A percentile compares a stretch with the other conserved stretches of the same genome.
Evolutionary conservation across 2,888 invertebrate species (phyloP).

Genomic region (Xanthorhoe spadicearia): DNA sequence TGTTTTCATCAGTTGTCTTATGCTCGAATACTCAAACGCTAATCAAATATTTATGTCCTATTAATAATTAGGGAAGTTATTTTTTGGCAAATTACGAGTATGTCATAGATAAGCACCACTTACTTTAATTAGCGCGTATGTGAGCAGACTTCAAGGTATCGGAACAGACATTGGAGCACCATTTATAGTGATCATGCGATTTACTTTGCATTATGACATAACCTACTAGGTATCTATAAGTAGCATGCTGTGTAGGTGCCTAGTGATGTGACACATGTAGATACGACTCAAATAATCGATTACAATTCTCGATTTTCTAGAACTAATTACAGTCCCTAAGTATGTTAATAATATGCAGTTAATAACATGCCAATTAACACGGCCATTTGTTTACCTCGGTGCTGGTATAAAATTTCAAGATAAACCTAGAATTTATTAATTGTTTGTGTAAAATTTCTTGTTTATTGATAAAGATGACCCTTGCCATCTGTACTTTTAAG

Average conservation of each 20-base stretch:
- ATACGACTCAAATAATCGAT: conserved; percentile 22
- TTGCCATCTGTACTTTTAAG: conserved; percentile 7
- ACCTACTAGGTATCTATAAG: conserved; percentile 29
- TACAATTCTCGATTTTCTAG: background rate
- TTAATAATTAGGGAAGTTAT: no score
- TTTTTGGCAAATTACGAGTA: no score
- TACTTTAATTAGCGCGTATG: background rate
- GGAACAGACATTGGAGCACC: conserved; percentile 44
- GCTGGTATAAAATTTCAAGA: background rate
- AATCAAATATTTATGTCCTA: no score
- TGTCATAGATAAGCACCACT: no score
- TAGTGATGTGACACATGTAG: conserved; percentile 4
- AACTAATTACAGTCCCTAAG: background rate
- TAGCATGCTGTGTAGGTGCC: conserved; percentile 11
- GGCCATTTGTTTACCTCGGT: background rate
- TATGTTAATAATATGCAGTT: background rate
- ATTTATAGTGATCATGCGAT: conserved; percentile 53
- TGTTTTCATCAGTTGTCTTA: no score
- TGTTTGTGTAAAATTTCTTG: conserved; percentile 2
- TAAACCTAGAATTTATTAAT: background rate
- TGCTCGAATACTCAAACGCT: no score
- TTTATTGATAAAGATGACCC: conserved; percentile 5
- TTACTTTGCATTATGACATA: conserved; percentile 61
- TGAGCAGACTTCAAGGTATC: conserved; percentile 36
- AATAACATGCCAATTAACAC: background rate